Percentiles rank a stretch among this genome's conserved stretches.
These are phyloP conservation scores for Strigamia crassipes DNA, from an alignment of 2,888 invertebrate genomes.

Conservation along the genomic window DNA sequence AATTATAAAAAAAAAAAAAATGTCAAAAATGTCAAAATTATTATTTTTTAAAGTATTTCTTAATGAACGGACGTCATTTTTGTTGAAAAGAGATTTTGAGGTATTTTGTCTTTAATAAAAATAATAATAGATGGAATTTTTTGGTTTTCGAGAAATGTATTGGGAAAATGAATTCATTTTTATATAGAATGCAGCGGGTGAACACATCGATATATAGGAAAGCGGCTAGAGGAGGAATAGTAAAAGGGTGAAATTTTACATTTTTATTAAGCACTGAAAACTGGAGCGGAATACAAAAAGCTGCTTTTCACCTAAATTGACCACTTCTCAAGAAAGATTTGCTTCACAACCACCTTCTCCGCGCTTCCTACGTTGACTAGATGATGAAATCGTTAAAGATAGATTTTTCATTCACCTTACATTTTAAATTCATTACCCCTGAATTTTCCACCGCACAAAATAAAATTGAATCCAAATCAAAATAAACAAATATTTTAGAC, in stretches of 20 bases:
- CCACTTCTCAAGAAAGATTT: conserved; percentile 37
- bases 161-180: conserved; percentile 29
- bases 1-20: not conserved
- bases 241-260: conserved; percentile 29
- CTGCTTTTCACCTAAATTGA: conserved; percentile 42
- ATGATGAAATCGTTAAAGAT: conserved; percentile 42
- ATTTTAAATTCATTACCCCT: conserved; percentile 33
- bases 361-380: conserved; percentile 20
- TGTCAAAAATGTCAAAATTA: not conserved
- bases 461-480: too few species aligned
- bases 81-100: too few species aligned
- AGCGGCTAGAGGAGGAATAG: not conserved
- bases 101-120: not conserved
- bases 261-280: conserved; percentile 40
- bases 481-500: too few species aligned
- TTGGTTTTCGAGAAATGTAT: not conserved
- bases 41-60: not conserved
- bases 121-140: not conserved
- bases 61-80: too few species aligned
- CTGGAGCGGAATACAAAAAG: conserved; percentile 37
- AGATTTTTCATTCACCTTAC: conserved; percentile 35
- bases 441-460: not conserved
- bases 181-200: not conserved
- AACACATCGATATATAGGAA: conserved; percentile 23
- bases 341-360: conserved; percentile 1